These are phyloP conservation scores for Anoplophora glabripennis DNA, from an alignment of 1,140 invertebrate genomes.

Conservation along the genomic window DNA sequence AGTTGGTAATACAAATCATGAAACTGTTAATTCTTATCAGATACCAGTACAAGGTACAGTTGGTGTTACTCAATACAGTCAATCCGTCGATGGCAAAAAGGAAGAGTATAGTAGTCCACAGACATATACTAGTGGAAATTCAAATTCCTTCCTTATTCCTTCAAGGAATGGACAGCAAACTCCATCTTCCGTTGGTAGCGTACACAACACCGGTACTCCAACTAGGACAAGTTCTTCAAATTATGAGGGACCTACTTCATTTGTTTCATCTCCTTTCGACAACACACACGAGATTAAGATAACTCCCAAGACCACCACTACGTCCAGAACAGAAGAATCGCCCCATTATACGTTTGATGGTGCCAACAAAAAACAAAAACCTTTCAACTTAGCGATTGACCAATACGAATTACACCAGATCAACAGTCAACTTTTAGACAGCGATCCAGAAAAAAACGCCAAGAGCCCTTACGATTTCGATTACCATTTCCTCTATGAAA, in stretches of 20 bases:
- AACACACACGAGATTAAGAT: neutral
- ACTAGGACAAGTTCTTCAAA: neutral
- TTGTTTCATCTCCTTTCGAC: neutral
- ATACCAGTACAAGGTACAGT: too few species aligned
- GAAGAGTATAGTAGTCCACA: neutral
- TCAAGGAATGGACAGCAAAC: neutral
- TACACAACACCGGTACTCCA: neutral
- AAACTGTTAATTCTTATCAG: too few species aligned
- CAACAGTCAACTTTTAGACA: constrained; percentile 33
- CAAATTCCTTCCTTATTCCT: neutral
- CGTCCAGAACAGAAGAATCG: neutral
- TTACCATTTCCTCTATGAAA: neutral
- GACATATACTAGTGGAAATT: neutral
- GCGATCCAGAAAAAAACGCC: constrained; percentile 20
- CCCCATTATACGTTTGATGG: neutral
- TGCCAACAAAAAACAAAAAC: constrained; percentile 8
- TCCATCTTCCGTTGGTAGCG: neutral
- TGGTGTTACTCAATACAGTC: too few species aligned
- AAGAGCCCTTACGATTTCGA: neutral
- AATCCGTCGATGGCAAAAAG: neutral
- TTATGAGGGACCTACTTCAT: neutral
- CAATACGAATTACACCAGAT: constrained; percentile 41
- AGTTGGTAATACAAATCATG: too few species aligned
- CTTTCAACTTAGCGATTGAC: constrained; percentile 37
- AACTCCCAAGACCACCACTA: neutral